phyloP scores from a whole-genome alignment of 2,113 vertebrate species.

The Oriolus oriolus region DNA sequence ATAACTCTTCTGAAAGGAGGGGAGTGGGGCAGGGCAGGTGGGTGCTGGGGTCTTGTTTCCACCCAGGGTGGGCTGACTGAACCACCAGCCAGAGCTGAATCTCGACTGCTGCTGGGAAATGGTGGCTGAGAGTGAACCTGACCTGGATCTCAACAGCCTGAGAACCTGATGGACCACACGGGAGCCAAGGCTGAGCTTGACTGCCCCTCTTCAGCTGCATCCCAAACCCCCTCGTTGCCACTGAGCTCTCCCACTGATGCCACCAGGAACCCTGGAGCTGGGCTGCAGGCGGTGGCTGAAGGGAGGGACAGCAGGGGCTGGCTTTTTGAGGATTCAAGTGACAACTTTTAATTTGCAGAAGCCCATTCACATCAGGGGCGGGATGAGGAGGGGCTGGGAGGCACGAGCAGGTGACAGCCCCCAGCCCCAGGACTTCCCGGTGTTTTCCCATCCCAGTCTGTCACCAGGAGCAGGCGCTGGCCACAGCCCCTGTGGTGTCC shows the following conservation, averaged over 20 bases:
- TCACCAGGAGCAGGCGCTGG: background rate
- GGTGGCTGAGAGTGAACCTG: background rate
- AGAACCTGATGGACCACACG: rapidly evolving
- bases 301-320: rapidly evolving
- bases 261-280: background rate
- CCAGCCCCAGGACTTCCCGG: rapidly evolving
- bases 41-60: background rate
- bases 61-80: background rate
- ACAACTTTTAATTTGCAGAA: background rate
- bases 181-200: background rate
- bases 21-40: background rate
- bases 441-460: background rate
- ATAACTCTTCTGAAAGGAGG: background rate
- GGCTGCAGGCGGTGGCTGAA: background rate
- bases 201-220: background rate
- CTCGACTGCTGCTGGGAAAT: rapidly evolving
- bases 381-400: background rate
- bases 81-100: background rate
- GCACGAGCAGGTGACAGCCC: background rate
- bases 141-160: background rate
- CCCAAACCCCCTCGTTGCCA: rapidly evolving
- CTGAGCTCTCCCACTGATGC: background rate
- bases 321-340: background rate
- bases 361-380: rapidly evolving
- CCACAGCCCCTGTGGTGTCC: rapidly evolving